Percentiles rank a stretch among this genome's conserved stretches.
Conservation (phyloP, 1,140 invertebrate genomes). For the Asbolus verrucosus region DNA sequence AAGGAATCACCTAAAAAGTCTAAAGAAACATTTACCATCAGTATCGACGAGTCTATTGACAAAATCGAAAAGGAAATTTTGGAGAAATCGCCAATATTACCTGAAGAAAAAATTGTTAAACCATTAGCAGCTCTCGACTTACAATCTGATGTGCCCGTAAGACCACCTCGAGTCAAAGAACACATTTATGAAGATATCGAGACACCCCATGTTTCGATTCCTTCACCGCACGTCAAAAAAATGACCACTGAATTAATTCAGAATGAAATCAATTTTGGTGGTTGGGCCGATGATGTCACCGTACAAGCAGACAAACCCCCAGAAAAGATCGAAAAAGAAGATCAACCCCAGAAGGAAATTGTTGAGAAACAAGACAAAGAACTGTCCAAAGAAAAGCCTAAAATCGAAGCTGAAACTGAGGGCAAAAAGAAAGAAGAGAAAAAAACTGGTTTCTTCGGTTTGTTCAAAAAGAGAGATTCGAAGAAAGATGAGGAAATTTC, state of each 20-base stretch:
- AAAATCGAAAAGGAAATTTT: conserved; percentile 58
- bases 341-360: conserved; percentile 49
- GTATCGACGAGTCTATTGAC: conserved; percentile 56
- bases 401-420: conserved; percentile 7
- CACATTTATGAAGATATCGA: conserved; percentile 59
- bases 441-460: conserved; percentile 42
- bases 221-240: conserved; percentile 55
- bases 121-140: conserved; percentile 47
- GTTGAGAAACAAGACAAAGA: conserved; percentile 62
- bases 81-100: conserved; percentile 57
- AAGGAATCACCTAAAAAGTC: conserved; percentile 55
- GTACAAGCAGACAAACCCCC: not conserved
- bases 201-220: conserved; percentile 45
- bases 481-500: conserved; percentile 50
- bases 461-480: conserved; percentile 56
- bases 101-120: conserved; percentile 55
- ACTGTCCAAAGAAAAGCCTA: conserved; percentile 57
- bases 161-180: conserved; percentile 51
- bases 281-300: conserved; percentile 51
- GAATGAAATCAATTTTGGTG: conserved; percentile 57
- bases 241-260: conserved; percentile 59
- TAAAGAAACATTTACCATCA: conserved; percentile 55
- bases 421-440: conserved; percentile 49
- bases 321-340: conserved; percentile 11
- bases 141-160: conserved; percentile 47